Percentiles rank a stretch among this genome's conserved stretches.
Evolutionary conservation across 37 sponge, comb jelly and placozoan species (phyloP).

Genomic region (Crambe crambe): DNA sequence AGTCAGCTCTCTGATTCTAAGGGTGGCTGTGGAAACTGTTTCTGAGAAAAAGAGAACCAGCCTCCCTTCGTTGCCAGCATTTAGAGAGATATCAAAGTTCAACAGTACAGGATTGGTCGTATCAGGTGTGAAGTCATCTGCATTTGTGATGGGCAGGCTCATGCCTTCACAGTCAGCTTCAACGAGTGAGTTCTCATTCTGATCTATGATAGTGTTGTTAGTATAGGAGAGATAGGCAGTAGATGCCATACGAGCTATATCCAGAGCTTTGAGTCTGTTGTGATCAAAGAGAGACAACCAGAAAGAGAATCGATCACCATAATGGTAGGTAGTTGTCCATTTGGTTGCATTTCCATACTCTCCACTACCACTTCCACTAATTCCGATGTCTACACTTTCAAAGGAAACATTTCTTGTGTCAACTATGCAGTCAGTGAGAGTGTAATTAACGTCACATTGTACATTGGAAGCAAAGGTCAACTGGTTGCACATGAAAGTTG

Average conservation of each 20-base stretch:
- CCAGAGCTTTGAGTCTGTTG: slow-evolving; percentile 76
- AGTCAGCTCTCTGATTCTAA: slow-evolving; percentile 48
- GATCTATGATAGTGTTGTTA: slow-evolving; percentile 54
- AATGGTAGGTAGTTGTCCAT: slow-evolving; percentile 79
- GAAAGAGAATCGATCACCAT: slow-evolving; percentile 56
- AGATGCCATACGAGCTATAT: slow-evolving; percentile 48
- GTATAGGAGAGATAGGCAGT: slow-evolving; percentile 69
- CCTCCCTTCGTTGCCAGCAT: slow-evolving; percentile 45
- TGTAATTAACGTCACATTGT: slow-evolving; percentile 54
- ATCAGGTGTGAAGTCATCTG: slow-evolving; percentile 62
- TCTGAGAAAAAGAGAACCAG: slow-evolving; percentile 76
- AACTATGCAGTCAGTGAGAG: slow-evolving; percentile 68
- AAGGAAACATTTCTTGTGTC: slow-evolving; percentile 58
- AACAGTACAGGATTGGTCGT: slow-evolving; percentile 63
- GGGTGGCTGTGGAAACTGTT: slow-evolving; percentile 62
- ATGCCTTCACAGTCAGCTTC: slow-evolving; percentile 45
- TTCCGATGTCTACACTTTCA: slow-evolving; percentile 76
- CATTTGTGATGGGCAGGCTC: slow-evolving; percentile 19
- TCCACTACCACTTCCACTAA: slow-evolving; percentile 64
- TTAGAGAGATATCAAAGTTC: slow-evolving; percentile 68
- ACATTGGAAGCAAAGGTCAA: slow-evolving; percentile 57
- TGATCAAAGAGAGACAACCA: slow-evolving; percentile 62
- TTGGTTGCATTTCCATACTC: slow-evolving; percentile 85
- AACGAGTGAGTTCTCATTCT: slow-evolving; percentile 54
- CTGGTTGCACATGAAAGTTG: slow-evolving; percentile 70